Evolutionary conservation across 2,113 vertebrate species (phyloP).

Genomic region (Oreochromis aureus): DNA sequence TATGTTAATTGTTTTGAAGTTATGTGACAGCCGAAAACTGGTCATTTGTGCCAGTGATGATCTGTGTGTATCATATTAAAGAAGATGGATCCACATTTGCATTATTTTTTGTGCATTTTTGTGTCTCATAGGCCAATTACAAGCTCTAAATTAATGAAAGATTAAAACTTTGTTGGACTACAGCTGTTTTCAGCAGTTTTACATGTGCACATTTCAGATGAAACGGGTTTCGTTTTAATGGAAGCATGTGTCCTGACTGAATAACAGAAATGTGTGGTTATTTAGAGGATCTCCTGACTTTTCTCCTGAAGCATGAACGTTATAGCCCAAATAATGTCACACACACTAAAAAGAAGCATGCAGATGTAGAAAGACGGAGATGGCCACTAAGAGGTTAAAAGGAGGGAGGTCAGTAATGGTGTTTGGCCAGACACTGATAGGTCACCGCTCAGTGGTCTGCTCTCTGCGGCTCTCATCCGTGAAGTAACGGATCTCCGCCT

Average conservation of each 20-base stretch:
- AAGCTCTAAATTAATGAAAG: not conserved
- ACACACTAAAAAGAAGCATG: not conserved
- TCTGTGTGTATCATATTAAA: not conserved
- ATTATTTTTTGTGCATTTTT: not conserved
- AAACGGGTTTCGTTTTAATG: not conserved
- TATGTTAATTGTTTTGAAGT: not conserved
- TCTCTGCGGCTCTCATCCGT: slow-evolving; percentile 43
- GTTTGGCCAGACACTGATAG: slow-evolving; percentile 60
- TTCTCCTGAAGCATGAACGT: not conserved
- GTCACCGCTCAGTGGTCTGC: slow-evolving; percentile 66
- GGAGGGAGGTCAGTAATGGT: slow-evolving; percentile 17
- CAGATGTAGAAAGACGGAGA: not conserved
- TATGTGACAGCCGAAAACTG: not conserved
- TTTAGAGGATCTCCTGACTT: not conserved
- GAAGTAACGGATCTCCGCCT: slow-evolving; percentile 53
- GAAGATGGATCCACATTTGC: not conserved
- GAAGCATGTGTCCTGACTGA: not conserved
- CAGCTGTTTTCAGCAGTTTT: not conserved
- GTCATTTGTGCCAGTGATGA: not conserved
- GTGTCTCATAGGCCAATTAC: not conserved
- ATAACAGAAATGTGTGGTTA: not conserved
- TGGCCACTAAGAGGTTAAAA: slow-evolving; percentile 51
- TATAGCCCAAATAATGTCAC: not conserved
- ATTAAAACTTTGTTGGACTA: not conserved
- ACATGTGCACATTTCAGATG: not conserved